These are phyloP conservation scores for Tragulus kanchil DNA, from an alignment of 2,113 vertebrate species.

Conservation along the genomic window DNA sequence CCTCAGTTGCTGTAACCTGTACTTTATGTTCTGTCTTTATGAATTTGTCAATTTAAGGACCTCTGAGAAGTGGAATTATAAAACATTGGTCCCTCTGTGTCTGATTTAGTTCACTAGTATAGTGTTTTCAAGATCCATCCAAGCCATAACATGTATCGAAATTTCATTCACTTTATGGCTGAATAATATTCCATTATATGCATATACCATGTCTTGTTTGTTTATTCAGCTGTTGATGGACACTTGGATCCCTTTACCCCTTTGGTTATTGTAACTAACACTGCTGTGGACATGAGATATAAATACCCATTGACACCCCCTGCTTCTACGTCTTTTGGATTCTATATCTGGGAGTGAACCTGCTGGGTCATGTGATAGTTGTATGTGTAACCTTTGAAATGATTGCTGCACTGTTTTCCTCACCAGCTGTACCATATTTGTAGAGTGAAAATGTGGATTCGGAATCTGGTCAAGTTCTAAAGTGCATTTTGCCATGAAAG, in stretches of 20 bases:
- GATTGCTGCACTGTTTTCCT: background rate
- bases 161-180: background rate
- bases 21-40: background rate
- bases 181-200: background rate
- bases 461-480: background rate
- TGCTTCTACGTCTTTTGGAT: background rate
- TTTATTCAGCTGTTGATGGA: no score
- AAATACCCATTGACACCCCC: background rate
- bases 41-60: background rate
- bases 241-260: background rate
- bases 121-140: background rate
- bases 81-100: background rate
- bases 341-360: background rate
- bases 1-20: background rate
- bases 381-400: background rate
- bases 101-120: background rate
- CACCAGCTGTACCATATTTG: background rate
- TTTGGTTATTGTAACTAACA: background rate
- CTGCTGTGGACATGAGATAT: rapidly evolving
- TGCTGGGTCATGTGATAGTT: background rate
- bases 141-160: background rate
- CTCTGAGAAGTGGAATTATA: rapidly evolving
- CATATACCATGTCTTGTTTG: background rate
- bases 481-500: background rate
- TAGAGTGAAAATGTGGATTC: background rate